Base-by-base conservation (phyloP, 2,797 vertebrate species). In the Neolamprologus multifasciatus region DNA sequence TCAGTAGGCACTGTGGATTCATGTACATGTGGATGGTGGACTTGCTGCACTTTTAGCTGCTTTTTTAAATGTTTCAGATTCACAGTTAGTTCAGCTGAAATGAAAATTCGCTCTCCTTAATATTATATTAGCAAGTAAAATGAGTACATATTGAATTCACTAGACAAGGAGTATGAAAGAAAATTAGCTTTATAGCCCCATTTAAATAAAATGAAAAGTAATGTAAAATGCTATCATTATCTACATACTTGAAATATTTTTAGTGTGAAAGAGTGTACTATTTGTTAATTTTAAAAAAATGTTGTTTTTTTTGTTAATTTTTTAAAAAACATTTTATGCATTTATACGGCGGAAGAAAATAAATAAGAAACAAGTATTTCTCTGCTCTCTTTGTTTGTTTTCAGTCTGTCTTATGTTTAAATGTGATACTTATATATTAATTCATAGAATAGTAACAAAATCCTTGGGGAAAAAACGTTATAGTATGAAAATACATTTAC, bases 261-360 rank as follows among this genome's bases (percentile, higher is more conserved):
- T 51, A 51, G 4, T 78, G 36, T 78, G 21, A 81, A 83, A 48
- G 14, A 19, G 3, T 85, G 84, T 67, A 76, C 8, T 54, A 23
- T 76, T 40, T 81, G 69, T 36, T 62, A 1, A 33, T 64, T 64
- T 2, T 0, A 4, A 29, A 57, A 26, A 54, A 23, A 2, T 7
- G 19, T 4, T 1, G 2, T 4, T 23, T 38, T 77, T 21, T 33
- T 83, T 67, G 43, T 64, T 84, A 50, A 57, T 10, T 48, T 74
- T 50, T 80, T 84, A 3, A 21, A 21, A 77, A 76, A 6, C 17
- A 76, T 76, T 76, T 59, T 82, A 33, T 83, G 79, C 67, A 78
- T 81, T 89, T 89, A 80, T 90, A 87, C 33, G 52, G 51, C 13
- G 5, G 40, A 16, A 69, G 17, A 76, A 86, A 93, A 92, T 90